Percentiles rank a stretch among this genome's conserved stretches.
These are phyloP conservation scores for Oligia strigilis DNA, from an alignment of 2,888 invertebrate species.

Conservation along the genomic window DNA sequence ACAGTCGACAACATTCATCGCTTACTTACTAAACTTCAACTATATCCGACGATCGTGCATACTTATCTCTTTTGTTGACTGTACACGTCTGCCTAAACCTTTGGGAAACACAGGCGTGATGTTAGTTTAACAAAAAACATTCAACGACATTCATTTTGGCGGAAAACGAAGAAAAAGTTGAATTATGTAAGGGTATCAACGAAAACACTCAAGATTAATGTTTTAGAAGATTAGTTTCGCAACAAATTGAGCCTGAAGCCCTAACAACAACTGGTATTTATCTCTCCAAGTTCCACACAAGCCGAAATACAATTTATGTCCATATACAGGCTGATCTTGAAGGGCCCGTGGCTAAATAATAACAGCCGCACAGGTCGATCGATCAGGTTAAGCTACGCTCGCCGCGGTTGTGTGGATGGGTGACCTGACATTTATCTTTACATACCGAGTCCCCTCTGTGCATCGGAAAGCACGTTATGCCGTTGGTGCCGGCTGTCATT, in stretches of 20 bases:
- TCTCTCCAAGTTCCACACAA: background rate
- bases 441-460: no score
- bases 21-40: no score
- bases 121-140: background rate
- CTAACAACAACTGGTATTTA: constrained; percentile 27
- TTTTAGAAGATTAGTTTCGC: constrained; percentile 26
- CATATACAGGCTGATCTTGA: background rate
- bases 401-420: background rate
- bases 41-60: no score
- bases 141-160: background rate
- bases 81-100: background rate
- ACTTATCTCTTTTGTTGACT: no score
- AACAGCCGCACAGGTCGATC: background rate
- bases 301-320: background rate
- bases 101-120: background rate
- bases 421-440: background rate
- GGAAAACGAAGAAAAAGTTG: constrained; percentile 16
- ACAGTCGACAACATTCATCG: no score
- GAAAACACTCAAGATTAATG: constrained; percentile 42
- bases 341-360: background rate
- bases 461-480: background rate
- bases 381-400: background rate
- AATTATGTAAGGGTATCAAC: constrained; percentile 10
- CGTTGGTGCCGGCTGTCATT: background rate
- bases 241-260: constrained; percentile 21